phyloP scores from a whole-genome alignment of 2,888 invertebrate species.

The Leucoma salicis region DNA sequence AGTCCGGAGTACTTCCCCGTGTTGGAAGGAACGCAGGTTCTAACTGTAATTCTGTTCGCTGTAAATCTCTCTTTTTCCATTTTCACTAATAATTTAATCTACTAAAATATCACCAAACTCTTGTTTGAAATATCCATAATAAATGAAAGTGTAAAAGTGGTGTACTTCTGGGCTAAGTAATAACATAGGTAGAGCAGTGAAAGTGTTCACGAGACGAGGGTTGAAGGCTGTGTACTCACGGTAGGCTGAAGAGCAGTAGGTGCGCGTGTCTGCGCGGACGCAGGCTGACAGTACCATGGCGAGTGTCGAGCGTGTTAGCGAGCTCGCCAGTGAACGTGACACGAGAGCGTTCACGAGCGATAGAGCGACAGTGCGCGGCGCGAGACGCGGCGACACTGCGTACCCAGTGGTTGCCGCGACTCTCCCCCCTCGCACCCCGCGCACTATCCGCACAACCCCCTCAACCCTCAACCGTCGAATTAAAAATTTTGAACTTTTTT shows the following conservation, averaged over 20 bases:
- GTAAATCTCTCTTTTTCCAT: too few species aligned
- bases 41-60: too few species aligned
- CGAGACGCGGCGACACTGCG: constrained; percentile 9
- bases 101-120: too few species aligned
- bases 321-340: constrained; percentile 7
- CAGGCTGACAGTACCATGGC: constrained; percentile 70
- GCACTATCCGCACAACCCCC: constrained; percentile 29
- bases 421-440: constrained; percentile 12
- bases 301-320: too few species aligned
- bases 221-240: constrained; percentile 59
- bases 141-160: too few species aligned
- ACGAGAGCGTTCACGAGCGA: not conserved
- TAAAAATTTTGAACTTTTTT: constrained; percentile 73
- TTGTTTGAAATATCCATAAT: too few species aligned
- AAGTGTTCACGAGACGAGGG: too few species aligned
- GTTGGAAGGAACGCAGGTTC: too few species aligned
- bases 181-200: too few species aligned
- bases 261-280: constrained; percentile 65
- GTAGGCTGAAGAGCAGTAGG: constrained; percentile 61
- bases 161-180: too few species aligned
- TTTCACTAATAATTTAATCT: too few species aligned
- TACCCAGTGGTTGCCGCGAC: constrained; percentile 14
- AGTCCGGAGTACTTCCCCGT: too few species aligned
- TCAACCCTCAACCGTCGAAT: constrained; percentile 61
- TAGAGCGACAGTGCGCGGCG: constrained; percentile 7